phyloP scores from a whole-genome alignment of 2,888 invertebrate species.

The Eilema depressum region DNA sequence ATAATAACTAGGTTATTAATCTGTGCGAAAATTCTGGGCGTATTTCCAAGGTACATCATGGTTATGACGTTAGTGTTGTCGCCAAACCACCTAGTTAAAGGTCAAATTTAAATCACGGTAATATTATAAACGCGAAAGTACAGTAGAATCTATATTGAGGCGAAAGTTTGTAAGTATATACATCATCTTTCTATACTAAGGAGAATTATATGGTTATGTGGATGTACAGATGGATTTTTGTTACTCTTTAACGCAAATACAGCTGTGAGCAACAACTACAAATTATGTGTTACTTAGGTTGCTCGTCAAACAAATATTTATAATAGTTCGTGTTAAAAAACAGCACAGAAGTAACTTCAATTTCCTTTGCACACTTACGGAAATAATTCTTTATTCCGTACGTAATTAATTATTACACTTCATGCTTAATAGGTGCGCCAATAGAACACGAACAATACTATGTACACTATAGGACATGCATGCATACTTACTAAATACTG shows the following conservation, averaged over 20 bases:
- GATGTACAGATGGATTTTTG: no score
- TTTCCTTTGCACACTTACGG: neutral
- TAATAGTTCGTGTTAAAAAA: neutral
- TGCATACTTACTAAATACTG: slow-evolving; percentile 22
- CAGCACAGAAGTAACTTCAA: slow-evolving; percentile 7
- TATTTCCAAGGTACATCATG: slow-evolving; percentile 66
- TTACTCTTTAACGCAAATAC: no score
- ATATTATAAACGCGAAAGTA: no score
- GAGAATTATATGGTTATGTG: neutral
- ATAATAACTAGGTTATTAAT: slow-evolving; percentile 58
- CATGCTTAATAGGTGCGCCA: slow-evolving; percentile 21
- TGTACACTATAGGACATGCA: slow-evolving; percentile 34
- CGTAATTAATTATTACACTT: slow-evolving; percentile 22
- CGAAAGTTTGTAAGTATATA: no score
- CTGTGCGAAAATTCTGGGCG: slow-evolving; percentile 65
- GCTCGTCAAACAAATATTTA: neutral
- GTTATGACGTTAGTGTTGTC: slow-evolving; percentile 56
- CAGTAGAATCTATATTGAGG: no score
- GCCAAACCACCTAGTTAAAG: slow-evolving; percentile 42
- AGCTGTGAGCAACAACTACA: neutral
- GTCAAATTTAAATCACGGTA: slow-evolving; percentile 3
- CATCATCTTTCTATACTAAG: no score
- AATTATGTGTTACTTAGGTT: neutral
- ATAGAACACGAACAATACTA: slow-evolving; percentile 10
- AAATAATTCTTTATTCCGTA: slow-evolving; percentile 12